Evolutionary conservation across 2,113 vertebrate genomes (phyloP), one percentile per base, ranked within the genome.

Genomic region (Laterallus jamaicensis): DNA sequence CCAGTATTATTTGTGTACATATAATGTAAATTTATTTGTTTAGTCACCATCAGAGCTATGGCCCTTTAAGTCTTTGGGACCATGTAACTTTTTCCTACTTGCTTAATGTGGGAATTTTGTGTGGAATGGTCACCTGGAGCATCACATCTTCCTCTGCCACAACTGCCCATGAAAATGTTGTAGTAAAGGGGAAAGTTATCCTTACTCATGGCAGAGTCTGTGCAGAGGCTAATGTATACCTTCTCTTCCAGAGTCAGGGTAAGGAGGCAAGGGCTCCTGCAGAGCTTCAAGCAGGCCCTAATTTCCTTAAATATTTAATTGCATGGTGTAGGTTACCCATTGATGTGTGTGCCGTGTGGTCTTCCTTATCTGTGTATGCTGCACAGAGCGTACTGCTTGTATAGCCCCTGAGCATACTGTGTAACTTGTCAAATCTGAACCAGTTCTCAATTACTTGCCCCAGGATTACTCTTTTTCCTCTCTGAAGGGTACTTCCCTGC

Each of bases 291-390:
- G 56, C 64, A 68, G 67, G 49, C 64, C 79, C 54, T 86, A 2
- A 75, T 86, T 92, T 90, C 76, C 50, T 80, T 86, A 62, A 94
- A 78, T 75, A 37, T 88, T 94, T 77, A 95, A 90, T 94, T 92
- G 32, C 73, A 49, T 6, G 56, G 31, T 90, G 88, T 44, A 25
- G 35, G 32, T 88, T 83, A 13, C 54, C 55, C 78, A 11, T 12
- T 42, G 82, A 15, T 69, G n/a, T 28, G 56, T 73, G 44, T 77
- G 35, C 18, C 18, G 79, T 35, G 64, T 83, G 92, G 42, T 63
- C 88, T 50, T 37, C 32, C 59, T 64, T 78, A 37, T 80, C 64
- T 83, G 90, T 62, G 67, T 42, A 10, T 47, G 75, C 85, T 82
- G 79, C 82, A 70, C 66, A 26, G 49, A n/a, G 59, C 16, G 69